Conservation (phyloP, 1,140 invertebrate genomes). For the Tetragonula clypearis region DNA sequence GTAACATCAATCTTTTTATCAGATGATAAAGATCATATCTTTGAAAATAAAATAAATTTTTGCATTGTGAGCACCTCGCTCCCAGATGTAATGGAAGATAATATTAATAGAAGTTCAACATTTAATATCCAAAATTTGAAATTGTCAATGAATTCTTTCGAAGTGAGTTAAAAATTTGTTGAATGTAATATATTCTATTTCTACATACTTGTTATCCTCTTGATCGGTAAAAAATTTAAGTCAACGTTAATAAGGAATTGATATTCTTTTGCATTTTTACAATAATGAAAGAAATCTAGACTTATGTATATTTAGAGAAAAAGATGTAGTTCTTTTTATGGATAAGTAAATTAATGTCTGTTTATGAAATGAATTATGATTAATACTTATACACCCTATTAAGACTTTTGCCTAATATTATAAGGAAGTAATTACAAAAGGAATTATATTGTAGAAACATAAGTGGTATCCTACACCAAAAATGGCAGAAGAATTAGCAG, state of each 20-base stretch:
- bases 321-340: neutral
- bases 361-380: neutral
- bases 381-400: too few relatives aligned
- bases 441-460: constrained; percentile 43
- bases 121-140: constrained; percentile 29
- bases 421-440: neutral
- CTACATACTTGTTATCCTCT: neutral
- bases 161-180: constrained; percentile 40
- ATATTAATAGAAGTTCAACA: neutral
- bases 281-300: neutral
- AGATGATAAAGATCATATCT: neutral
- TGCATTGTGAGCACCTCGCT: neutral
- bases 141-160: constrained; percentile 37
- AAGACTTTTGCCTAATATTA: too few relatives aligned
- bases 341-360: neutral
- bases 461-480: constrained; percentile 39
- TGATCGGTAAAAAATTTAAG: neutral
- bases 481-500: constrained; percentile 83
- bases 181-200: neutral
- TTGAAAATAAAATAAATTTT: neutral
- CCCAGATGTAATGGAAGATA: neutral
- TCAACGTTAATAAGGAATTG: neutral
- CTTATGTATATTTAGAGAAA: neutral
- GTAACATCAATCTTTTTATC: neutral
- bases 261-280: neutral